Percentiles rank a stretch among this genome's conserved stretches.
Evolutionary conservation across 2,888 invertebrate species (phyloP).

Genomic region (Epicampocera succincta): DNA sequence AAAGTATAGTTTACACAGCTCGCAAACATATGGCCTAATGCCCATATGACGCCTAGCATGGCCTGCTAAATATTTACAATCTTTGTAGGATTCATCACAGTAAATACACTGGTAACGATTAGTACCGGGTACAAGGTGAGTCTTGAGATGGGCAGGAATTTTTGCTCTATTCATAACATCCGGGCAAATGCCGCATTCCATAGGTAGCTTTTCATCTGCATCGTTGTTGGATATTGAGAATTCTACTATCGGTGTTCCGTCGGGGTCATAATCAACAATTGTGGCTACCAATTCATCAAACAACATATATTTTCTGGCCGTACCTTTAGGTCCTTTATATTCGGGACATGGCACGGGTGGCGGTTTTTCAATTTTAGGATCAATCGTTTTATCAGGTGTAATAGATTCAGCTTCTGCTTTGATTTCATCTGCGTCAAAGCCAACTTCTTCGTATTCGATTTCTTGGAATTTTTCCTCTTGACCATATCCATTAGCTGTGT

Average conservation of each 20-base stretch:
- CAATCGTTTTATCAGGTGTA: not conserved
- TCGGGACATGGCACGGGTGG: conserved; percentile 32
- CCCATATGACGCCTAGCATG: conserved; percentile 78
- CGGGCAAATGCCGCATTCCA: conserved; percentile 78
- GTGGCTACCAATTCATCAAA: conserved; percentile 78
- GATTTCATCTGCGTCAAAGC: conserved; percentile 12
- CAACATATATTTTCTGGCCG: conserved; percentile 72
- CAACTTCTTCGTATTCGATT: conserved; percentile 52
- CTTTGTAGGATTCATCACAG: conserved; percentile 77
- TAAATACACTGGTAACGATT: conserved; percentile 77
- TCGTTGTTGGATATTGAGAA: conserved; percentile 74
- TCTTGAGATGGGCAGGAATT: conserved; percentile 75
- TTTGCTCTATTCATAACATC: conserved; percentile 76
- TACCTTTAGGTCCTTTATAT: conserved; percentile 28
- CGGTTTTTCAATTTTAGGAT: conserved; percentile 33
- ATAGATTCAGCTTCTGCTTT: conserved; percentile 9
- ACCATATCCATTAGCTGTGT: conserved; percentile 23
- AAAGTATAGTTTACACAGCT: conserved; percentile 77
- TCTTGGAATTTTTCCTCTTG: conserved; percentile 44
- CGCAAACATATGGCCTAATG: conserved; percentile 78
- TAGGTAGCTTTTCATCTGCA: conserved; percentile 75
- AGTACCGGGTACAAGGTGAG: conserved; percentile 75
- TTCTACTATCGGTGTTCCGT: conserved; percentile 77
- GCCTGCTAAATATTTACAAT: conserved; percentile 78
- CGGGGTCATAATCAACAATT: conserved; percentile 77